Conservation (phyloP, 1,140 invertebrate genomes). For the Conus ventricosus region DNA sequence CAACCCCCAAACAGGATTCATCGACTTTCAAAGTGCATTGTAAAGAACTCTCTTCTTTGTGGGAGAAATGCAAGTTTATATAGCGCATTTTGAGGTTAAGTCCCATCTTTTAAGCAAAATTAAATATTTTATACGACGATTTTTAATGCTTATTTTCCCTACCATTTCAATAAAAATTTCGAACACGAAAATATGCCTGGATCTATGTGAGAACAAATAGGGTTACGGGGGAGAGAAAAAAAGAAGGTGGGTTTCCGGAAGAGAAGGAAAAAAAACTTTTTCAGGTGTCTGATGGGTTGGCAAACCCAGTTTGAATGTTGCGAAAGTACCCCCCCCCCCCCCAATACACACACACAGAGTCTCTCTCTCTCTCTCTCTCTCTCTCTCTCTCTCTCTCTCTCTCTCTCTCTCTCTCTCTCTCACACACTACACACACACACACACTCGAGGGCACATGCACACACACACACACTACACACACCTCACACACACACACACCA, state of each 20-base stretch:
- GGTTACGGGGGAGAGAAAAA: neutral
- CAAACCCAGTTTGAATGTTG: neutral
- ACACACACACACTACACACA: too few relatives aligned
- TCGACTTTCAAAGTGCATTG: too few relatives aligned
- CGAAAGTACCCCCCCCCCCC: neutral
- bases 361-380: conserved; percentile 7
- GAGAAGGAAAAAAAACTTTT: too few relatives aligned
- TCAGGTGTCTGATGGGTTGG: neutral
- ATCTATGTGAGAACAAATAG: neutral
- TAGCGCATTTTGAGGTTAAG: too few relatives aligned
- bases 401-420: neutral
- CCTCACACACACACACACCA: neutral
- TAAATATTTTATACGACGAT: neutral
- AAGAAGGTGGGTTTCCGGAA: too few relatives aligned
- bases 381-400: conserved; percentile 6
- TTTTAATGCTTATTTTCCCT: neutral
- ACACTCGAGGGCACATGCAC: neutral
- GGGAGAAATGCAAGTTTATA: too few relatives aligned
- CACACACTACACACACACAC: neutral
- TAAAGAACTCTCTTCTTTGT: too few relatives aligned
- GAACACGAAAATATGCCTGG: neutral
- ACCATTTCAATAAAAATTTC: neutral
- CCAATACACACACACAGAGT: neutral
- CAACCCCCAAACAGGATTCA: too few relatives aligned
- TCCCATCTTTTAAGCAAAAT: too few relatives aligned